Conservation (phyloP, 2,113 vertebrate species). For the Scartelaos histophorus region DNA sequence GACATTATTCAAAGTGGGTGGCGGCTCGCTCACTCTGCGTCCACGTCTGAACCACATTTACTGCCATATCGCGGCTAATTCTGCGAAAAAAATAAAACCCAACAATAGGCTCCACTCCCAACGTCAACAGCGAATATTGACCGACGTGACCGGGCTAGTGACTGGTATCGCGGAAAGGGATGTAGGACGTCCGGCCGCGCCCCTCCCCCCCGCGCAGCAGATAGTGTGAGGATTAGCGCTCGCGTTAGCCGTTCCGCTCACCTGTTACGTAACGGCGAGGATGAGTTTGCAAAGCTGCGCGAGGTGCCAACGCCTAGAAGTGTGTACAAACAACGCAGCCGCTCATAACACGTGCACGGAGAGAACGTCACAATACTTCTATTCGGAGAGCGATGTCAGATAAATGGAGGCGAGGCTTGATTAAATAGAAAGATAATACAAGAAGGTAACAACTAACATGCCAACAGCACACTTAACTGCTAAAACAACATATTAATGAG, state of each 20-base stretch:
- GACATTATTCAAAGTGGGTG: background rate
- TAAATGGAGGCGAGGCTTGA: no score
- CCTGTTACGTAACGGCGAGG: constrained; percentile 59
- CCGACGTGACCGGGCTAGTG: background rate
- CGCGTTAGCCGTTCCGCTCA: constrained; percentile 59
- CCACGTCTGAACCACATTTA: background rate
- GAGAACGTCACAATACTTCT: background rate
- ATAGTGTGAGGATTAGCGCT: constrained; percentile 57
- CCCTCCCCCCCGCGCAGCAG: constrained; percentile 46
- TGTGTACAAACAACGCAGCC: background rate
- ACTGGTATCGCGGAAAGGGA: constrained; percentile 13
- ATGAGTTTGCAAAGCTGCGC: constrained; percentile 44
- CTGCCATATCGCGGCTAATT: background rate
- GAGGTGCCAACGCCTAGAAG: constrained; percentile 6
- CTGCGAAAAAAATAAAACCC: background rate
- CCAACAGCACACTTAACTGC: no score
- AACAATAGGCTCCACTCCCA: background rate
- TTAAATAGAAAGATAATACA: no score
- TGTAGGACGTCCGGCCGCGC: background rate
- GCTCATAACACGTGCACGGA: background rate
- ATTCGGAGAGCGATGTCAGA: no score
- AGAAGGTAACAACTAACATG: no score
- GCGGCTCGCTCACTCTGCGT: background rate
- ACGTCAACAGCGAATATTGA: constrained; percentile 1
- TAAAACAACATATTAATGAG: no score